Evolutionary conservation across 2,113 vertebrate species (phyloP), one percentile per base, ranked within the genome.

Genomic region (chimpanzee (Pan troglodytes)): DNA sequence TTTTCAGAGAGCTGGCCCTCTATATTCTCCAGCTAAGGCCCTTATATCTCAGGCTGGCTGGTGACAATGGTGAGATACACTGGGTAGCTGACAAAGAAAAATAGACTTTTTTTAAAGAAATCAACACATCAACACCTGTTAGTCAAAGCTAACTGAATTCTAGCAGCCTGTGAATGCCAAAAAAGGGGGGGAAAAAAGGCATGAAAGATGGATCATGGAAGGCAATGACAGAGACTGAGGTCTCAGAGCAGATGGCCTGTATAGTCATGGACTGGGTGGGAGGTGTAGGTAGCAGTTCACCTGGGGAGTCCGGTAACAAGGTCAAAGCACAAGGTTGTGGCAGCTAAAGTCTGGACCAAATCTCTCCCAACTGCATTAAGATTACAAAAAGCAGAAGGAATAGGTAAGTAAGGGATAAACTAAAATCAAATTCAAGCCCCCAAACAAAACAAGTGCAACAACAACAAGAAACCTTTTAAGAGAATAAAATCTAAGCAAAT

Each of bases 71-170:
- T 11, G 32, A 95, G 93, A 91, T 23, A 50, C 45, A 2, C 6
- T 4, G 5, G 50, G 61, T 50, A 92, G 45, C 35, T 92, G 81
- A 79, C 73, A 90, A 83, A 94, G 70, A 83, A 92, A 59, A 87
- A 84, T 38, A 43, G 80, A 43, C 68, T 81, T 67, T 94, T 94
- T 95, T 93, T 79, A 55, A 96, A 92, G 79, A 88, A 50, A 93
- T 93, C 93, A 92, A 67, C 76, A 96, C 27, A 88, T 97, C 81
- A 93, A 72, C 92, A 96, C 91, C 88, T 96, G 68, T 38, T 88
- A 55, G 57, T 88, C 72, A 87, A 93, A 96, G 55, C 52, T 22
- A 64, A 32, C 87, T 92, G 25, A 88, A 70, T 67, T 79, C 75
- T 8, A 18, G 87, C 35, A 93, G 79, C 55, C 75, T 25, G 1